A percentile compares a stretch with the other conserved stretches of the same genome.
Evolutionary conservation across 2,888 invertebrate genomes (phyloP).

Genomic region (Pristionchus maxplancki): DNA sequence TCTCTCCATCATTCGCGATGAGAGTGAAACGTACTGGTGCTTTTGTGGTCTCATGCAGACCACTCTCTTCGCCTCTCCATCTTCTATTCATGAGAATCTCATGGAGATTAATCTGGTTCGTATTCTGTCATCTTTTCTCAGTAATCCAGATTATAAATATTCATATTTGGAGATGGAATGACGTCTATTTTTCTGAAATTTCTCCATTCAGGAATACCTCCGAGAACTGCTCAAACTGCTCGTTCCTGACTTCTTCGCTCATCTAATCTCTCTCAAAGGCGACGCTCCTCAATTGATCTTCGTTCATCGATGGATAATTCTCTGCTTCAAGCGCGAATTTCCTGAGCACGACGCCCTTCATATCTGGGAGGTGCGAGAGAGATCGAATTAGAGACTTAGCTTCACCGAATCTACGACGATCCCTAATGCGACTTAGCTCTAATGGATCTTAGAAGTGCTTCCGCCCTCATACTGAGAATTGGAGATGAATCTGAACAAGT

Average conservation of each 20-base stretch:
- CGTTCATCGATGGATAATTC: constrained; percentile 94
- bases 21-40: constrained; percentile 80
- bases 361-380: constrained; percentile 71
- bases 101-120: constrained; percentile 91
- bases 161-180: background rate
- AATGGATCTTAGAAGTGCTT: background rate
- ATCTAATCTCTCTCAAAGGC: constrained; percentile 83
- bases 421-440: background rate
- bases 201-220: constrained; percentile 87
- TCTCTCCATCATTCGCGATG: constrained; percentile 79
- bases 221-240: constrained; percentile 90
- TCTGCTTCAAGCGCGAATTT: constrained; percentile 85
- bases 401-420: background rate
- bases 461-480: background rate
- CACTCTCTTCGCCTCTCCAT: constrained; percentile 94
- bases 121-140: background rate
- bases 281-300: constrained; percentile 92
- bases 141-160: background rate
- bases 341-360: constrained; percentile 73
- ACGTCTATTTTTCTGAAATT: constrained; percentile 82
- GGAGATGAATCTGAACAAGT: background rate
- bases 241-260: constrained; percentile 91
- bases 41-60: constrained; percentile 80
- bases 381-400: background rate
- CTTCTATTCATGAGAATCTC: constrained; percentile 85